Evolutionary conservation across 2,113 vertebrate genomes (phyloP).

Genomic region (mouse (Mus musculus)): GRCm39 chr12:43713001-43713500

Average conservation of each 20-base stretch:
- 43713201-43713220: background rate
- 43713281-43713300: conserved; percentile 31
- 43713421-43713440: background rate
- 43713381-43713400: background rate
- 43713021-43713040: background rate
- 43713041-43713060: background rate
- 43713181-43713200: background rate
- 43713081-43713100: rapidly evolving
- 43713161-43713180: background rate
- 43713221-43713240: background rate
- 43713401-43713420: background rate
- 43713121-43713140: background rate
- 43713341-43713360: background rate
- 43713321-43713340: background rate
- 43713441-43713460: background rate
- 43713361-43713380: background rate
- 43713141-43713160: background rate
- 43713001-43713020: background rate
- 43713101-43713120: background rate
- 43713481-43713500: background rate
- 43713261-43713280: background rate
- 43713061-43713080: background rate
- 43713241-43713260: background rate
- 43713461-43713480: background rate
- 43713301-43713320: background rate